phyloP scores from a whole-genome alignment of 2,888 invertebrate genomes.

The Minunthozetes semirufus region DNA sequence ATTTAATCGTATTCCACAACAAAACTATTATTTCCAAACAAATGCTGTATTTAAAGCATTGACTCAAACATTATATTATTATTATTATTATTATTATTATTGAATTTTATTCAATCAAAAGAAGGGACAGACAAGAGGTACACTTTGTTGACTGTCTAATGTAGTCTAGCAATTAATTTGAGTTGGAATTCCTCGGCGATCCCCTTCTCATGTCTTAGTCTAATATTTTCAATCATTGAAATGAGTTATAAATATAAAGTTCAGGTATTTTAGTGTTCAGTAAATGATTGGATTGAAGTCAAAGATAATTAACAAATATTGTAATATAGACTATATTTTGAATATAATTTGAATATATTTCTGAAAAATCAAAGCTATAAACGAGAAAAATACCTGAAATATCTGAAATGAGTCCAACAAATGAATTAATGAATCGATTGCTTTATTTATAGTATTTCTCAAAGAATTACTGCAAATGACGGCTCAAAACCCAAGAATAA shows the following conservation, averaged over 20 bases:
- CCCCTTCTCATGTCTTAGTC: no score
- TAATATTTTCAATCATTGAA: neutral
- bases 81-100: neutral
- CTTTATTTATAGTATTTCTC: slow-evolving; percentile 11
- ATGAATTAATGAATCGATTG: slow-evolving; percentile 18
- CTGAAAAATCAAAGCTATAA: neutral
- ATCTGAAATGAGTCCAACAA: slow-evolving; percentile 25
- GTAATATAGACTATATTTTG: neutral
- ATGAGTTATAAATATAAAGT: neutral
- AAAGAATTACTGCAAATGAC: no score
- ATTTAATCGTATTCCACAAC: slow-evolving; percentile 17
- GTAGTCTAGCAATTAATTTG: no score
- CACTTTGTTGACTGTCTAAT: neutral
- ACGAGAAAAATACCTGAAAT: neutral
- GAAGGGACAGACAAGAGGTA: neutral
- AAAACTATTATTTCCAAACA: neutral
- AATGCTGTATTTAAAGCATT: neutral
- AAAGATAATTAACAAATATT: slow-evolving; percentile 2
- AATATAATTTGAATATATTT: neutral
- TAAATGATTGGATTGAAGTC: neutral
- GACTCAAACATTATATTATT: neutral
- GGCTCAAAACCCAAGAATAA: no score
- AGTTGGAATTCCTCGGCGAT: no score
- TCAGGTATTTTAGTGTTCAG: neutral
- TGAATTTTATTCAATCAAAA: neutral